Evolutionary conservation across 2,113 vertebrate genomes (phyloP).

Genomic region (Pipa parva): DNA sequence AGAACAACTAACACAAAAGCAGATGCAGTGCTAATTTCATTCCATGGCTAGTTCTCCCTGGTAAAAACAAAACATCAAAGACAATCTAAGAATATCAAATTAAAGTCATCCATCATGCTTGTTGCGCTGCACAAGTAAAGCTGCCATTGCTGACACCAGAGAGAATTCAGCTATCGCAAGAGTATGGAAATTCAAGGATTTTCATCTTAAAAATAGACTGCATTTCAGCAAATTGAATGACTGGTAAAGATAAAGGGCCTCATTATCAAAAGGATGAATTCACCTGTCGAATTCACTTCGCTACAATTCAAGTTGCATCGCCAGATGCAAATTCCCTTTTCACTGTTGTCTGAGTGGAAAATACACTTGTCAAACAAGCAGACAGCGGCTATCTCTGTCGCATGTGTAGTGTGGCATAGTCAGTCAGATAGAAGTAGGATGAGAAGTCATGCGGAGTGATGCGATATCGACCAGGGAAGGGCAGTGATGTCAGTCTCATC

Average conservation of each 20-base stretch:
- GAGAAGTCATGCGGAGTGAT: too few relatives aligned
- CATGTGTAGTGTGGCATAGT: too few relatives aligned
- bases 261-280: too few relatives aligned
- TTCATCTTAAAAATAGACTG: slow-evolving; percentile 50
- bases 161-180: slow-evolving; percentile 52
- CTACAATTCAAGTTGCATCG: too few relatives aligned
- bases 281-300: too few relatives aligned
- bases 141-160: slow-evolving; percentile 51
- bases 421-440: too few relatives aligned
- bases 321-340: too few relatives aligned
- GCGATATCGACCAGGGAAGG: too few relatives aligned
- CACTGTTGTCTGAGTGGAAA: too few relatives aligned
- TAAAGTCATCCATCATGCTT: slow-evolving; percentile 68
- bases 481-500: too few relatives aligned
- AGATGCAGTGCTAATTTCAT: slow-evolving; percentile 65
- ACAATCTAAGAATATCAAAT: slow-evolving; percentile 61
- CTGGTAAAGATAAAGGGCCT: slow-evolving; percentile 41
- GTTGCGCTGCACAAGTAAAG: slow-evolving; percentile 50
- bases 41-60: slow-evolving; percentile 53
- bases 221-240: slow-evolving; percentile 54
- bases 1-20: slow-evolving; percentile 51
- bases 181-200: slow-evolving; percentile 44
- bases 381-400: too few relatives aligned
- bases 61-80: slow-evolving; percentile 60
- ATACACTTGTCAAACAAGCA: too few relatives aligned